These are phyloP conservation scores for Euschistus heros DNA, from an alignment of 1,140 invertebrate species.

Conservation along the genomic window DNA sequence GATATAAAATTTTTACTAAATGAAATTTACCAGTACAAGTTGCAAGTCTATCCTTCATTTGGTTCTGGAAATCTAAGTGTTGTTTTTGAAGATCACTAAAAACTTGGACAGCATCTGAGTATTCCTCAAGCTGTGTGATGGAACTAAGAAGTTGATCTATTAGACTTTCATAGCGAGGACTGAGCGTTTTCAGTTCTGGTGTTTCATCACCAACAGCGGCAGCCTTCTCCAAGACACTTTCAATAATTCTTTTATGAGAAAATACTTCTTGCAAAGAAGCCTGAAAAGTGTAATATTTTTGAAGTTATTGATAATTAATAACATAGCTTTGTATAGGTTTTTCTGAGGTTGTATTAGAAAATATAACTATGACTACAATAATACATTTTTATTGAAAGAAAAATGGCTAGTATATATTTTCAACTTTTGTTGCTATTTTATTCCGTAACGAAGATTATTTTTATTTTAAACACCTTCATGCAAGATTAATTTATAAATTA, in stretches of 20 bases:
- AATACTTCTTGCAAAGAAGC: slow-evolving; percentile 77
- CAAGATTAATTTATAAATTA: too few relatives aligned
- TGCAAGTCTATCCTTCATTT: slow-evolving; percentile 70
- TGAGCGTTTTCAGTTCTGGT: slow-evolving; percentile 41
- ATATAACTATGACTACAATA: too few relatives aligned
- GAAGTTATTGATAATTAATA: too few relatives aligned
- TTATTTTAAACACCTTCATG: too few relatives aligned
- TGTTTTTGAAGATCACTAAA: slow-evolving; percentile 75
- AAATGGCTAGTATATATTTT: too few relatives aligned
- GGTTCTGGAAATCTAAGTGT: slow-evolving; percentile 77
- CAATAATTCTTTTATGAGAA: slow-evolving; percentile 79
- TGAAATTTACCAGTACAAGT: slow-evolving; percentile 44
- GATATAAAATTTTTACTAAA: too few relatives aligned
- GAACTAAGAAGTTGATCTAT: slow-evolving; percentile 46
- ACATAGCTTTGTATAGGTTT: too few relatives aligned
- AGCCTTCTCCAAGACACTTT: slow-evolving; percentile 80
- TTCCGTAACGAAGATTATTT: too few relatives aligned
- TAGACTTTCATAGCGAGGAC: slow-evolving; percentile 61
- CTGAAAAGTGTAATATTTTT: slow-evolving; percentile 32
- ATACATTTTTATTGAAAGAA: too few relatives aligned
- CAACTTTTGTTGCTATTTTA: too few relatives aligned
- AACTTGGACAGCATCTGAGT: slow-evolving; percentile 66
- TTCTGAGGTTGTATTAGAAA: too few relatives aligned
- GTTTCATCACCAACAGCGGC: slow-evolving; percentile 52
- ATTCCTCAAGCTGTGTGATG: slow-evolving; percentile 60